Conservation (phyloP, 2,888 invertebrate species). For the Melanostoma mellinum region DNA sequence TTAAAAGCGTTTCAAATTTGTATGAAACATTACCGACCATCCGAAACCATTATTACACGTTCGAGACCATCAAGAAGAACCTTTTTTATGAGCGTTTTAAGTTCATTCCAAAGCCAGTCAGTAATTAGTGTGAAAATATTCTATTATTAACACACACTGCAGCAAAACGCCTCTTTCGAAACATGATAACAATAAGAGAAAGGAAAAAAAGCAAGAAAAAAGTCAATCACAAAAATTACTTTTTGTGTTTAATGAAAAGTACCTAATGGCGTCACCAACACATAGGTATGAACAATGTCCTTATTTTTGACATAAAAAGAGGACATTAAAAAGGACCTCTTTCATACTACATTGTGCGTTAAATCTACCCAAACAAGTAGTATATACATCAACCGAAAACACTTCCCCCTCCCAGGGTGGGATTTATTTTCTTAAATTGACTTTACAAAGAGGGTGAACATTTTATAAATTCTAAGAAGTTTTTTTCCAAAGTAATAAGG, state of each 20-base stretch:
- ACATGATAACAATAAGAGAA: conserved; percentile 23
- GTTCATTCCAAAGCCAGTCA: too few species aligned
- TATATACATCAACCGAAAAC: background rate
- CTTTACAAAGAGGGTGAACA: too few species aligned
- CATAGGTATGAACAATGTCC: conserved; percentile 1
- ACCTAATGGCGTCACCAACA: conserved; percentile 25
- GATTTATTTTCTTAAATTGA: too few species aligned
- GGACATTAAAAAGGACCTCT: conserved; percentile 19
- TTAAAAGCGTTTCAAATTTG: too few species aligned
- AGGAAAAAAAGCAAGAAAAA: conserved; percentile 16
- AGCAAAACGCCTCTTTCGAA: background rate
- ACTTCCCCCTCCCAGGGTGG: background rate
- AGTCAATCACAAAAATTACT: conserved; percentile 67
- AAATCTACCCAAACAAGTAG: conserved; percentile 4
- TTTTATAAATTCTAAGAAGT: too few species aligned
- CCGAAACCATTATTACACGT: too few species aligned
- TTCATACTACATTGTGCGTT: conserved; percentile 28
- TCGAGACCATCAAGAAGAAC: too few species aligned
- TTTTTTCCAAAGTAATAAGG: background rate
- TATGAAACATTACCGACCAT: too few species aligned
- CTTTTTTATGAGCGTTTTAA: background rate
- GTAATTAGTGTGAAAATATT: conserved; percentile 3
- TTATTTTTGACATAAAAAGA: conserved; percentile 27
- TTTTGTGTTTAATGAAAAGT: conserved; percentile 55
- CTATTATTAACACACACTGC: conserved; percentile 29